A percentile compares a stretch with the other conserved stretches of the same genome.
Evolutionary conservation across 35 echinoderm and acorn worm genomes (phyloP).

Genomic region (Ophiothrix spiculata): DNA sequence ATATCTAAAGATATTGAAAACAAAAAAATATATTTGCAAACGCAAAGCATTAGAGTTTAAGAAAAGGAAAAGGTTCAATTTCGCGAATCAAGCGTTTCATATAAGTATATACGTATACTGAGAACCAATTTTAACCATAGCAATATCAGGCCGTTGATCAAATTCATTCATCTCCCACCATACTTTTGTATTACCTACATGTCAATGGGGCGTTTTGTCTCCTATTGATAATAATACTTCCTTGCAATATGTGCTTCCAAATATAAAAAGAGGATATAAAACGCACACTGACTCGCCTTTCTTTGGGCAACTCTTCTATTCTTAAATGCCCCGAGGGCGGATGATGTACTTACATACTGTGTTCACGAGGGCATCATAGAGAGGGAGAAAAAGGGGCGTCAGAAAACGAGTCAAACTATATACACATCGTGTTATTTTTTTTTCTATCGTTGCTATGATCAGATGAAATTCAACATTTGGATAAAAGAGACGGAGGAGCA

Average conservation of each 20-base stretch:
- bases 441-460: too few relatives aligned
- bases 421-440: too few relatives aligned
- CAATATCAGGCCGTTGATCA: not conserved
- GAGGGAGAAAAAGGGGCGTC: too few relatives aligned
- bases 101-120: not conserved
- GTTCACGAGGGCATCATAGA: not conserved
- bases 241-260: slow-evolving; percentile 6
- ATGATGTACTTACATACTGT: not conserved
- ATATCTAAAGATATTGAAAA: too few relatives aligned
- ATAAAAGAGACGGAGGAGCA: too few relatives aligned
- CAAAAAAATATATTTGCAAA: too few relatives aligned
- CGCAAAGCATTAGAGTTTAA: too few relatives aligned
- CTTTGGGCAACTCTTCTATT: not conserved
- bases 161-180: not conserved
- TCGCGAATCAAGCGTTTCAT: not conserved
- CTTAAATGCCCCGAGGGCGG: not conserved
- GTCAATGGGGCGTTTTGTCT: not conserved
- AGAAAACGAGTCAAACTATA: too few relatives aligned
- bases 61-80: too few relatives aligned
- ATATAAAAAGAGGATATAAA: not conserved
- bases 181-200: not conserved
- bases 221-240: not conserved
- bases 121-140: slow-evolving; percentile 5
- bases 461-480: too few relatives aligned
- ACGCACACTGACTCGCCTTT: not conserved